These are phyloP conservation scores for Archocentrus centrarchus DNA, from an alignment of 2,113 vertebrate species.

Conservation along the genomic window DNA sequence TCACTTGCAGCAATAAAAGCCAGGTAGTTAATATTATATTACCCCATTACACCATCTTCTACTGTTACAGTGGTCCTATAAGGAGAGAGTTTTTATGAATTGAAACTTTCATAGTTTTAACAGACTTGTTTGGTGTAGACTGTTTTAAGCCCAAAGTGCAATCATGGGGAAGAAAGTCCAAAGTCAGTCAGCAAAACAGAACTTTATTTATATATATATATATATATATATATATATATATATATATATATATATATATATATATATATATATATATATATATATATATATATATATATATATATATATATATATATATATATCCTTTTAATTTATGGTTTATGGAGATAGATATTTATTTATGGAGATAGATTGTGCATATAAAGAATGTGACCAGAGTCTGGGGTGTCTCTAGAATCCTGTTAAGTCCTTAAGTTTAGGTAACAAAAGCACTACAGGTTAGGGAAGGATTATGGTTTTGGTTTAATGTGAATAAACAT, in stretches of 20 bases:
- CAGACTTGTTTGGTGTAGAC: slow-evolving; percentile 3
- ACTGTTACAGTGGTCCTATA: not conserved
- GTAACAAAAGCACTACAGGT: slow-evolving; percentile 2
- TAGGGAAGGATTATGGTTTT: not conserved
- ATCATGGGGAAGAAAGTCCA: slow-evolving; percentile 10
- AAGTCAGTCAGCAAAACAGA: slow-evolving; percentile 1
- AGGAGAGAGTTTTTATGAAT: not conserved
- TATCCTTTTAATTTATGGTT: not conserved
- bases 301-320: slow-evolving; percentile 10
- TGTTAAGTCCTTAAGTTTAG: not conserved
- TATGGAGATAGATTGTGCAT: not conserved
- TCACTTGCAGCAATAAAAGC: slow-evolving; percentile 20
- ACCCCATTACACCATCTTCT: not conserved
- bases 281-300: slow-evolving; percentile 10
- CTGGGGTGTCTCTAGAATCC: not conserved
- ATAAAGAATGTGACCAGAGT: not conserved
- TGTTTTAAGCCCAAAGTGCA: slow-evolving; percentile 15
- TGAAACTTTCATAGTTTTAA: slow-evolving; percentile 18
- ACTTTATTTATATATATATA: not conserved
- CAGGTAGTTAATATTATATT: slow-evolving; percentile 13
- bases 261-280: slow-evolving; percentile 5
- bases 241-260: slow-evolving; percentile 5
- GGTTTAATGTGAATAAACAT: not conserved
- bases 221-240: not conserved
- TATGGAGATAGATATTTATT: no score